Evolutionary conservation across 2,797 vertebrate genomes (phyloP), one percentile per base, ranked within the genome.

Genomic region (Gallirallus australis): DNA sequence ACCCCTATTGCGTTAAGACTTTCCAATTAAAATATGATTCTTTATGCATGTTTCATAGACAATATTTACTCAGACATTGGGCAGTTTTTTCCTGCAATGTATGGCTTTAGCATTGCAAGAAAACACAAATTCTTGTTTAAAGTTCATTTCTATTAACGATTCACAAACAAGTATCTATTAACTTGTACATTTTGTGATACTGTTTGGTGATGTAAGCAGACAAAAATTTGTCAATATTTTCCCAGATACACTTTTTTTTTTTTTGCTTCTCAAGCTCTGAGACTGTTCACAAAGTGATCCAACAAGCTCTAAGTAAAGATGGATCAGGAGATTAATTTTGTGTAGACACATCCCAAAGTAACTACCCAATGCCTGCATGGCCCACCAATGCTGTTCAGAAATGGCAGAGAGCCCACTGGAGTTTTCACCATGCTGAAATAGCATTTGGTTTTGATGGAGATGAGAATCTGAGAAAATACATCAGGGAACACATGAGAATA

Each of bases 1-100:
- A n/a, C 37, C 8, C 37, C n/a, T 89, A 31, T 40, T 92, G 72
- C 27, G 40, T 89, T 89, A 78, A 78, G 48, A 27, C n/a, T 80
- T 92, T 78, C 53, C 68, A 93, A 94, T 93, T 93, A 89, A 91
- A 87, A 82, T 60, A 65, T 6, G 4, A 65, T 65, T 85, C 57
- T 82, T 82, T 70, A 57, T 70, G 48, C 23, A 57, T 12, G 50
- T 56, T 82, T 71, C 18, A 57, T 25, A 80, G 28, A 42, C 82
- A 77, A 52, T 89, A 2, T 94, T 96, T 93, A 83, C 50, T 91
- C 30, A 73, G 75, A 63, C 9, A 18, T 18, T 60, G 39, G 69
- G 59, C 25, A 39, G 5, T 73, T 27, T 81, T 81, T 93, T 90
- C 76, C 28, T 82, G 56, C 52, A 79, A 47, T 31, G 20, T n/a